Base-by-base conservation (phyloP, 2,113 vertebrate species). In the Miniopterus natalensis region DNA sequence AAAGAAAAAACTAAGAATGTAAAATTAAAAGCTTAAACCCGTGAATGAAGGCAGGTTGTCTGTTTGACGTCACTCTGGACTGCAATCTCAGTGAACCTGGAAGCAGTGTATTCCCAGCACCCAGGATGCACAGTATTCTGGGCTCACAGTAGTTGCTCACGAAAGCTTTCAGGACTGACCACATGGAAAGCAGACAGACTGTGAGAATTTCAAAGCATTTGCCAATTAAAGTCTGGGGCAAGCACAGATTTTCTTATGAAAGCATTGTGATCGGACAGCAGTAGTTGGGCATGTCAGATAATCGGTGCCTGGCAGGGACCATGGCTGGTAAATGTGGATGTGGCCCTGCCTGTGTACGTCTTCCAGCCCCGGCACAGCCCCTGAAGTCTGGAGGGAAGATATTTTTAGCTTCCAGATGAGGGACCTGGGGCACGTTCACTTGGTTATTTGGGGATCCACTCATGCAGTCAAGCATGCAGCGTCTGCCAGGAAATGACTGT, bases 281-380 rank as follows among this genome's bases (percentile, higher is more conserved):
- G n/a, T 55, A 68, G 36, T 84, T 23, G 88, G 40, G 42, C 36
- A 49, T 31, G 1, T 70, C 11, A 94, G 79, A 8, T 20, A 51
- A 23, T 29, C 8, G 14, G n/a, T 42, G 21, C 6, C 7, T 59
- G 17, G 21, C 3, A 17, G 10, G 40, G 10, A 8, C 0, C 0
- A 7, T 63, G 4, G 45, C 96, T 47, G 70, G 15, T 55, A 40
- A 47, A 65, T 1, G 83, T 29, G 4, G 23, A 31, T 15, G 11
- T 8, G 36, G 15, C 4, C 17, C 36, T 61, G 47, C 27, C 45
- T 47, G 1, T 9, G 11, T 20, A 5, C 11, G 4, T 2, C 8
- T 4, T 57, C 13, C 29, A 47, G 2, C 1, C 0, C 5, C n/a
- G 53, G 74, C 42, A 59, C 12, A 74, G 57, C 15, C 15, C 1